Evolutionary conservation across 2,797 vertebrate species (phyloP), one percentile per base, ranked within the genome.

Genomic region (Falco cherrug): DNA sequence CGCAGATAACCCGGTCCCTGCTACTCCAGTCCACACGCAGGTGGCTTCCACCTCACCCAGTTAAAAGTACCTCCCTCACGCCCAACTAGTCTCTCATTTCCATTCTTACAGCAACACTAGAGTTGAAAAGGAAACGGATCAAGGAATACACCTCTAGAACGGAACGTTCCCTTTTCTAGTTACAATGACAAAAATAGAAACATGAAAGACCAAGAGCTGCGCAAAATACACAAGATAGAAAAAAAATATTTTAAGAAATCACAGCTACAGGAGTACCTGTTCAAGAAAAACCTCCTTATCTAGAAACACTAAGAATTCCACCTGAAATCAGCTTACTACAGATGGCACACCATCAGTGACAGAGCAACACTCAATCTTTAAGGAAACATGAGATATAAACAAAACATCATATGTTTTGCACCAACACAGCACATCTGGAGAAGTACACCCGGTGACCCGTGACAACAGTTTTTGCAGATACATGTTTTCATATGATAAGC

Each of bases 401-500:
- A 78, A 45, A 88, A n/a, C 33, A 6, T 8, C 16, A 59, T 28
- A 29, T 1, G 2, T 77, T 85, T 54, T 87, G 69, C 33, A 78
- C 60, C 24, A 60, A 35, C 74, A 68, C 41, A 43, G 69, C 51
- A 56, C 73, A 84, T 12, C 26, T 5, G 8, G 22, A 75, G 48
- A 61, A 10, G 22, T 22, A 71, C 19, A 69, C 35, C 56, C 59
- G 64, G 60, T 53, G n/a, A 56, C 6, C 3, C 5, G 19, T 10
- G 37, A 84, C 56, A 47, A 24, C 6, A 39, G 20, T 64, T 84
- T 84, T 65, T 61, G 64, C 35, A 71, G 31, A 57, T 22, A 57
- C 0, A 0, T 7, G n/a, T 45, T 67, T 50, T 67, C 18, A 25
- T 16, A 26, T 26, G 31, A 26, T n/a, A 63, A 85, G 21, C 20